Base-by-base conservation (phyloP, 2,888 invertebrate species). In the Sinelater perroti region DNA sequence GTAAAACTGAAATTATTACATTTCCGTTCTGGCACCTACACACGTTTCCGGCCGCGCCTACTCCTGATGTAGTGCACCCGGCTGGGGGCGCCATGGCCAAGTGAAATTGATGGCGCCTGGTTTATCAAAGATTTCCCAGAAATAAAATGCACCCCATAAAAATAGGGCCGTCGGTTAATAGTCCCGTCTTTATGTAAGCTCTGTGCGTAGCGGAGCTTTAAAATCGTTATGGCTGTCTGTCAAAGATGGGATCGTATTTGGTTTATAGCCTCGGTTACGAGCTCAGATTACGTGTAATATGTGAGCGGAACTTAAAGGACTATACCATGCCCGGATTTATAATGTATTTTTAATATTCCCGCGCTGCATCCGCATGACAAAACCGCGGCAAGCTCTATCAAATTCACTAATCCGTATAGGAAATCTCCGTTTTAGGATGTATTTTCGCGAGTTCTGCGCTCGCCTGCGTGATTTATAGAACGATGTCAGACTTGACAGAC, bases 141-240 rank as follows among this genome's bases (percentile, higher is more conserved):
- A 70, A 72, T 72, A 70, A 71, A 72, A 72, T 69, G 68, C 72
- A 69, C 67, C 68, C 67, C 63, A 70, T 70, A 71, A 71, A 71
- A 70, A 71, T 71, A 71, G 70, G 69, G 64, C 65, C 62, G 64
- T 60, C 61, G 64, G 67, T 72, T 69, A 71, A 73, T 72, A 71
- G 71, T 69, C 66, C 59, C 65, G 67, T 65, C 66, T 67, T 66
- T 70, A 68, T 67, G 70, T 67, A 68, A 63, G 65, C 67, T 60
- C 62, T 60, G 63, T 67, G 69, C 70, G 71, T 69, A 63, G 65
- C 52, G 62, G 47, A 66, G 69, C 69, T 71, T 72, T 70, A 68
- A 70, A 71, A 70, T 64, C 69, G 67, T 68, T 70, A 68, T 66
- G 62, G 66, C 60, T 68, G 56, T 61, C 65, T 57, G 62, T 65